These are phyloP conservation scores for Sinocyclocheilus rhinocerous DNA, from an alignment of 2,113 vertebrate genomes.

Conservation along the genomic window DNA sequence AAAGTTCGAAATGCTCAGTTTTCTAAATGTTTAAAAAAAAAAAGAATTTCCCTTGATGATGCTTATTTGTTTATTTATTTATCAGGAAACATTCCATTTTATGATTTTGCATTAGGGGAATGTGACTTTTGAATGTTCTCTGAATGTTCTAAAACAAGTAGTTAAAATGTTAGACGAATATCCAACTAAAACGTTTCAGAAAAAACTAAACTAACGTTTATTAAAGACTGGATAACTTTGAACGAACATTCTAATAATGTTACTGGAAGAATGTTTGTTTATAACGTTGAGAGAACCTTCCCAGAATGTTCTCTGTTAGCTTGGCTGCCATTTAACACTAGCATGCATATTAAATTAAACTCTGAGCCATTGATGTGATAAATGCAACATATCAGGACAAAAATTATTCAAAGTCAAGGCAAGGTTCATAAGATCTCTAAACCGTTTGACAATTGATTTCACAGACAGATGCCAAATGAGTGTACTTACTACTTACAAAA, in stretches of 20 bases:
- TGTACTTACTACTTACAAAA: background rate
- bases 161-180: no score
- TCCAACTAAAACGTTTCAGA: no score
- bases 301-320: background rate
- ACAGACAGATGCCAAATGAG: slow-evolving; percentile 24
- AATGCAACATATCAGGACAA: background rate
- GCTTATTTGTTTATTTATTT: no score
- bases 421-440: background rate
- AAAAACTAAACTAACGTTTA: background rate
- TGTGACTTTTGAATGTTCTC: no score
- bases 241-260: background rate
- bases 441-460: slow-evolving; percentile 20
- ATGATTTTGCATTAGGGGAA: no score
- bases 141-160: no score
- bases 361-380: slow-evolving; percentile 4
- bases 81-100: background rate
- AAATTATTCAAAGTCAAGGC: background rate
- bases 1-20: no score
- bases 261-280: background rate
- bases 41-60: no score
- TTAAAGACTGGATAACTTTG: background rate
- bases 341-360: slow-evolving; percentile 3
- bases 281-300: background rate
- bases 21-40: no score
- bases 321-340: background rate